Percentiles rank a stretch among this genome's conserved stretches.
These are phyloP conservation scores for Phrynocephalus forsythii DNA, from an alignment of 2,797 vertebrate genomes.

Conservation along the genomic window DNA sequence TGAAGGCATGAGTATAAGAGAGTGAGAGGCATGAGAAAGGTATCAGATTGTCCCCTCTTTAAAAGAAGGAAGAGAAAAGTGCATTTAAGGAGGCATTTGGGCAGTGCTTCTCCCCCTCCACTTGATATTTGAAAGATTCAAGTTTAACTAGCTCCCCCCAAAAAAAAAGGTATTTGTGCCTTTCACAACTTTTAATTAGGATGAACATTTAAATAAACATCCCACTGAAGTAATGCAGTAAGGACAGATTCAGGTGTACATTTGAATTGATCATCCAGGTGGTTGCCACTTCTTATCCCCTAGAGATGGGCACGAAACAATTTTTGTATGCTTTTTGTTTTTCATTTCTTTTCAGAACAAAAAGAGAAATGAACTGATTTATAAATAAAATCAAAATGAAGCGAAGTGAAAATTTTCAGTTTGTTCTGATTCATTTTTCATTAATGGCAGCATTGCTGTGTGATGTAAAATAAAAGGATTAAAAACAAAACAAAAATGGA, in stretches of 20 bases:
- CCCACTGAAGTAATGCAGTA: background rate
- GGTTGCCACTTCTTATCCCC: background rate
- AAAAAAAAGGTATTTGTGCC: background rate
- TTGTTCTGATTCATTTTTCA: too few relatives aligned
- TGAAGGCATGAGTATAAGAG: background rate
- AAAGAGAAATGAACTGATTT: too few relatives aligned
- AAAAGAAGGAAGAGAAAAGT: background rate
- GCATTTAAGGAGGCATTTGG: conserved; percentile 2
- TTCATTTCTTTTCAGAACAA: too few relatives aligned
- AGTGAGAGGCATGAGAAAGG: too few relatives aligned
- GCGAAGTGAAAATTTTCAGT: too few relatives aligned
- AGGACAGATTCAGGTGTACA: background rate
- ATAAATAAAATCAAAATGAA: too few relatives aligned
- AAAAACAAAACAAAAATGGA: too few relatives aligned
- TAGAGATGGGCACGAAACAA: too few relatives aligned
- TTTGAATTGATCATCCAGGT: background rate
- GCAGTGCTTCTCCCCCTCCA: background rate
- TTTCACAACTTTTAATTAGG: background rate
- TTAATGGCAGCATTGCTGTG: too few relatives aligned
- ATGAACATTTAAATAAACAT: background rate
- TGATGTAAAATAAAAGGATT: too few relatives aligned
- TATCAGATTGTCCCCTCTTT: background rate
- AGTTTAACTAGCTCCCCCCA: background rate
- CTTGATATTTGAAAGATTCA: background rate
- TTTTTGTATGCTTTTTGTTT: too few relatives aligned